These are phyloP conservation scores for Apamea sordens DNA, from an alignment of 2,888 invertebrate species.

Conservation along the genomic window DNA sequence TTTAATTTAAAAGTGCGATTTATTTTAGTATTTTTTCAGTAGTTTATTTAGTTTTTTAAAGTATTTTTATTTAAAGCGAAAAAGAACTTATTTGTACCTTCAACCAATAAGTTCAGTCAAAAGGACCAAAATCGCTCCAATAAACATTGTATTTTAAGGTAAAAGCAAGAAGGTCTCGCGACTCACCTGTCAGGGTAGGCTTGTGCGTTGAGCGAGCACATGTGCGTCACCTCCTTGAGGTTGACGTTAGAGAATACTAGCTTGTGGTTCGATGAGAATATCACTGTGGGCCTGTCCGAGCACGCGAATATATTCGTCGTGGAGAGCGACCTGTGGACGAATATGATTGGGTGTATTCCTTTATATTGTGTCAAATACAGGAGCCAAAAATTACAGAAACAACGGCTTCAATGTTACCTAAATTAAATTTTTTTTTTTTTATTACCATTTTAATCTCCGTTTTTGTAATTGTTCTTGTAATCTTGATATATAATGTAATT, in stretches of 20 bases:
- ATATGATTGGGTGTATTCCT: neutral
- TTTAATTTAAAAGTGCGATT: neutral
- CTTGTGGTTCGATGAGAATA: slow-evolving; percentile 99
- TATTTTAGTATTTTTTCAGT: neutral
- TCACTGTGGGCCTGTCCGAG: slow-evolving; percentile 99
- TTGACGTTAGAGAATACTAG: slow-evolving; percentile 99
- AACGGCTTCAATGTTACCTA: neutral
- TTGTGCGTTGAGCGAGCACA: slow-evolving; percentile 99
- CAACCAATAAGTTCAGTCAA: neutral
- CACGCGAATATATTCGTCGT: slow-evolving; percentile 99
- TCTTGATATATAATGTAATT: no score
- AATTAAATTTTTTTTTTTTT: neutral
- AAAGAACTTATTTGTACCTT: neutral
- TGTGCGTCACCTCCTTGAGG: slow-evolving; percentile 98
- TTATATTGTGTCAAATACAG: neutral
- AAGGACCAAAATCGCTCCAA: neutral
- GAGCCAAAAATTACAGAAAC: neutral
- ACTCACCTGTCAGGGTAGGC: slow-evolving; percentile 97
- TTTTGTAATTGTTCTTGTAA: no score
- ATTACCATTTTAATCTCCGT: no score
- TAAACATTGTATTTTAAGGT: neutral
- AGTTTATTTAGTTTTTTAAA: no score
- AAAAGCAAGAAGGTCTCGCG: rapidly evolving
- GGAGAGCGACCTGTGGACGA: slow-evolving; percentile 92
- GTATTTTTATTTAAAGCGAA: neutral